Evolutionary conservation across 2,888 invertebrate genomes (phyloP).

Genomic region (Belgica antarctica): DNA sequence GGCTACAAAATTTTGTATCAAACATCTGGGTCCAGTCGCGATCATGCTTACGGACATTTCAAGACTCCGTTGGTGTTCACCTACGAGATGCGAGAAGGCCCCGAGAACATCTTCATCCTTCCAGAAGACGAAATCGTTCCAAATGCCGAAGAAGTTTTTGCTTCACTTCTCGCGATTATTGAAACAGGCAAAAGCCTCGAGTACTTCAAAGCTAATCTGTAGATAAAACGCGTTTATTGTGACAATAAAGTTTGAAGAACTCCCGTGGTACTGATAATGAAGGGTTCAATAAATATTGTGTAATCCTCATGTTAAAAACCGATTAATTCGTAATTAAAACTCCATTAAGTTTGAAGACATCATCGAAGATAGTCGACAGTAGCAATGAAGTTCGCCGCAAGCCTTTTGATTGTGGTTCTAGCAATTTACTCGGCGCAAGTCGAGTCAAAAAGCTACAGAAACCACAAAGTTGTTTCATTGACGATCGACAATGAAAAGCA

Average conservation of each 20-base stretch:
- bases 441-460: background rate
- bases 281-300: no score
- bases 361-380: background rate
- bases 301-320: no score
- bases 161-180: conserved; percentile 58
- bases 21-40: conserved; percentile 48
- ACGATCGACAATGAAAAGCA: background rate
- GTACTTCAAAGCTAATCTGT: conserved; percentile 50
- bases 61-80: conserved; percentile 67
- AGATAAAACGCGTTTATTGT: no score
- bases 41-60: conserved; percentile 67
- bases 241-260: no score
- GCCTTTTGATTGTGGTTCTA: background rate
- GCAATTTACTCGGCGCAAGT: background rate
- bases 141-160: conserved; percentile 61
- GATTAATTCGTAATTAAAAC: background rate
- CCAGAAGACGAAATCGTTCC: conserved; percentile 65
- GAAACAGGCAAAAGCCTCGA: conserved; percentile 56
- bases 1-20: conserved; percentile 58
- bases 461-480: conserved; percentile 18
- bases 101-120: conserved; percentile 66
- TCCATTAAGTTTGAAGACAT: background rate
- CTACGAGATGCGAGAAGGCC: conserved; percentile 68
- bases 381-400: background rate
- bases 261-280: no score